Evolutionary conservation across 2,113 vertebrate genomes (phyloP).

Genomic region (Macrotis lagotis): DNA sequence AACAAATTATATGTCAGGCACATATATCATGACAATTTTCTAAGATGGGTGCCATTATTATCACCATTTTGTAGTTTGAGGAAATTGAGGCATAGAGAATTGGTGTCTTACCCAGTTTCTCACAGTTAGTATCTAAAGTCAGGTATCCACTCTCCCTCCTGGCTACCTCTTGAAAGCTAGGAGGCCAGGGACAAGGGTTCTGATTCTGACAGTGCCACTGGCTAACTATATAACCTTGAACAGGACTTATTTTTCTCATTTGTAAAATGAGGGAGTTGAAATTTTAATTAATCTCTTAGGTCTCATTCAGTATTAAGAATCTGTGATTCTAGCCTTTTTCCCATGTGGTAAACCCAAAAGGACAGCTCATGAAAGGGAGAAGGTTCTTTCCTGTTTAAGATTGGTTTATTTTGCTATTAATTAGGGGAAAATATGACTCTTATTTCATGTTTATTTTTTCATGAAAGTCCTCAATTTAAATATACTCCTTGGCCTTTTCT

Average conservation of each 20-base stretch:
- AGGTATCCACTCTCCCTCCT: neutral
- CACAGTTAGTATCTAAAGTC: neutral
- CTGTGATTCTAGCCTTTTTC: neutral
- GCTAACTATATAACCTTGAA: neutral
- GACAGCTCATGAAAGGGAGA: neutral
- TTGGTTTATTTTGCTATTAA: neutral
- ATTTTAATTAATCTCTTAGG: neutral
- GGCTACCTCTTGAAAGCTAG: neutral
- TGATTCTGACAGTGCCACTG: neutral
- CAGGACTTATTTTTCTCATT: neutral
- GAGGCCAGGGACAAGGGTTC: neutral
- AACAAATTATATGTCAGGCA: neutral
- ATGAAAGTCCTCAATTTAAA: neutral
- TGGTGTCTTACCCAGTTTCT: neutral
- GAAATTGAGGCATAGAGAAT: neutral
- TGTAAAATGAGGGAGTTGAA: neutral
- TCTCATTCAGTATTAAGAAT: neutral
- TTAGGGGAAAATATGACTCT: conserved; percentile 3
- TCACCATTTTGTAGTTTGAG: neutral
- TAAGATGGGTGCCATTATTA: neutral
- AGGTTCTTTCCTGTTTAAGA: neutral
- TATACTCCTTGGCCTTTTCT: conserved; percentile 19
- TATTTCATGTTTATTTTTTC: neutral
- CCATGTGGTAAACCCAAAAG: neutral
- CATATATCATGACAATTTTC: neutral